Evolutionary conservation across 2,888 invertebrate genomes (phyloP).

Genomic region (Branchipolynoe longqiensis): DNA sequence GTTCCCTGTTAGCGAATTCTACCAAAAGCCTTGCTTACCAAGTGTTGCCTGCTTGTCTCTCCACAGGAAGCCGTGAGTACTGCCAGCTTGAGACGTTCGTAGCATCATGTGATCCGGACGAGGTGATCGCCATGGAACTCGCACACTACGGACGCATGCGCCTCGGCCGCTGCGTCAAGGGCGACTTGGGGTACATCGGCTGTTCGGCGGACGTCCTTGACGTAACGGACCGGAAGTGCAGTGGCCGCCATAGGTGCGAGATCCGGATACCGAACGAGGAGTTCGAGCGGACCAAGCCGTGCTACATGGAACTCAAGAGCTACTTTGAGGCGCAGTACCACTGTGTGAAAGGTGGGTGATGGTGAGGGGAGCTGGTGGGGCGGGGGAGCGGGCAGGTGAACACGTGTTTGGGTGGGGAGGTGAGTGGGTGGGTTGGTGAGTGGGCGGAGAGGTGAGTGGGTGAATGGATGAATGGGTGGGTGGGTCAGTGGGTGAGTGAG

Average conservation of each 20-base stretch:
- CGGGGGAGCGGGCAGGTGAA: not conserved
- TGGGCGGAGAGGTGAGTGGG: too few species aligned
- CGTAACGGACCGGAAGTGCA: slow-evolving; percentile 56
- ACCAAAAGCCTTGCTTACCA: too few species aligned
- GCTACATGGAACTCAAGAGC: slow-evolving; percentile 59
- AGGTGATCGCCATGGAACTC: slow-evolving; percentile 53
- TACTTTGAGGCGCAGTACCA: slow-evolving; percentile 57
- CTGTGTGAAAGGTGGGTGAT: slow-evolving; percentile 55
- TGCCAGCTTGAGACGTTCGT: slow-evolving; percentile 54
- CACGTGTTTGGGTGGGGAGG: not conserved
- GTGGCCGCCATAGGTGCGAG: slow-evolving; percentile 58
- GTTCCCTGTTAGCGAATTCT: too few species aligned
- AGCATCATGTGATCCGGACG: slow-evolving; percentile 47
- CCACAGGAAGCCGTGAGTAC: slow-evolving; percentile 42
- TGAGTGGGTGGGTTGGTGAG: not conserved
- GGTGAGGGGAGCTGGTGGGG: not conserved
- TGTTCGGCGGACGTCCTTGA: slow-evolving; percentile 56
- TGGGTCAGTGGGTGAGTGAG: too few species aligned
- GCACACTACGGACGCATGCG: slow-evolving; percentile 56
- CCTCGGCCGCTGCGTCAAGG: slow-evolving; percentile 48
- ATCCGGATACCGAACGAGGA: slow-evolving; percentile 56
- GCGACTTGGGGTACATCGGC: slow-evolving; percentile 58
- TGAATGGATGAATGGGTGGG: too few species aligned
- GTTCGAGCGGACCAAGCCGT: slow-evolving; percentile 58
- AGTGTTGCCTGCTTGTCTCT: too few species aligned